Base-by-base conservation (phyloP, 2,113 vertebrate genomes). In the Hiodon alosoides region DNA sequence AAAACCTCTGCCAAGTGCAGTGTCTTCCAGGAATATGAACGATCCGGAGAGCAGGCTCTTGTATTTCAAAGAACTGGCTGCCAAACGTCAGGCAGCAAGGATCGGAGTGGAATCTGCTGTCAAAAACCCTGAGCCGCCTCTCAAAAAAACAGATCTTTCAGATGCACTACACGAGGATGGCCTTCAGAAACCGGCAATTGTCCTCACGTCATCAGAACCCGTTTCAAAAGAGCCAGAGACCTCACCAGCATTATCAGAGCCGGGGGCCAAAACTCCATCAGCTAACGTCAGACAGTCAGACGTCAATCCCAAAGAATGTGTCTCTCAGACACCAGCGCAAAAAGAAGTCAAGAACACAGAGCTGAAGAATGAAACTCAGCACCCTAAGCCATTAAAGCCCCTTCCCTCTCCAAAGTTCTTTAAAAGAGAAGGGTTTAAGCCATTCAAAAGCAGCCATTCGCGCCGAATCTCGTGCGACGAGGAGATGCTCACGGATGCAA, bases 341-440 rank as follows among this genome's bases (percentile, higher is more conserved):
- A 87, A 85, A 81, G 86, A 88, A 9, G 87, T 54, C 61, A 72
- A 86, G 10, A 84, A 13, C 69, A 47, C 52, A 47, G 54, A 76
- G 70, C 77, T 57, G 73, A 90, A 88, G 78, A 92, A 86, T 79
- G 90, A 92, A 4, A 17, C 86, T 3, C 7, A 54, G 16, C 77
- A 74, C 48, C 81, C 87, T 9, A 92, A 87, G 81, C 79, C 82
- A 52, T 71, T 85, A 4, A 91, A 91, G 75, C 87, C 88, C 7
- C 81, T 90, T 65, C 78, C 87, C 10, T 92, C 91, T 72, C 89
- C 91, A 0, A 91, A 90, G 73, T 61, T 91, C 65, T 90, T 91
- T 31, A 88, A 68, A 72, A 88, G 10, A 79, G 89, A 90, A 67
- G 62, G 51, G 5, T 7, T 90, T 48, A 92, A 91, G 76, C 50